These are phyloP conservation scores for Conger conger DNA, from an alignment of 2,113 vertebrate genomes.

Conservation along the genomic window DNA sequence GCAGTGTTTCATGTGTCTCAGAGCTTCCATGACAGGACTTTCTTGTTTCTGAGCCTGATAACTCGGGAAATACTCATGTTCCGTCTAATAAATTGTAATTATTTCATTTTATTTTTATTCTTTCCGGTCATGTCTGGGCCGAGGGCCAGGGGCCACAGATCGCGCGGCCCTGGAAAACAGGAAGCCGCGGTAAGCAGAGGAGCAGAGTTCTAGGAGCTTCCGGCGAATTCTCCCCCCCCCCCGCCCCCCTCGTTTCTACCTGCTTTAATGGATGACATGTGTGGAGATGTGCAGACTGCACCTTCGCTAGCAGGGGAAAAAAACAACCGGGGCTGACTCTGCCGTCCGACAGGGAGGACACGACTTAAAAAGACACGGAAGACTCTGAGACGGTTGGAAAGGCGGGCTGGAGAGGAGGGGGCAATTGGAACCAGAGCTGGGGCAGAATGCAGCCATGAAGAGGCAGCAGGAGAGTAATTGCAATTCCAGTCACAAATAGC, in stretches of 20 bases:
- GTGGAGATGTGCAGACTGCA: conserved; percentile 52
- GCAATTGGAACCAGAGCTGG: neutral
- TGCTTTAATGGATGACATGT: conserved; percentile 70
- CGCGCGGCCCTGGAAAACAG: conserved; percentile 52
- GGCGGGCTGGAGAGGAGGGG: conserved; percentile 11
- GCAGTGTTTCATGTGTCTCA: no score
- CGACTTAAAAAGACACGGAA: conserved; percentile 23
- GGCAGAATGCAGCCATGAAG: conserved; percentile 43
- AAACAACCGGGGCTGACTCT: neutral
- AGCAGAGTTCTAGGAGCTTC: conserved; percentile 60
- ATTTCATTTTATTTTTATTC: no score
- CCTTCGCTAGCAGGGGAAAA: conserved; percentile 36
- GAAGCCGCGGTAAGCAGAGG: conserved; percentile 57
- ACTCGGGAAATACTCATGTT: no score
- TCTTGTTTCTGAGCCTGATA: no score
- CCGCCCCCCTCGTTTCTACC: conserved; percentile 38
- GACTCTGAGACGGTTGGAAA: neutral
- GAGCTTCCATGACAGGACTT: no score
- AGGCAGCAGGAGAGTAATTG: conserved; percentile 57
- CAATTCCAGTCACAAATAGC: conserved; percentile 70
- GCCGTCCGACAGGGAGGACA: neutral
- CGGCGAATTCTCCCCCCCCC: conserved; percentile 58
- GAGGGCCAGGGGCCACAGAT: conserved; percentile 33
- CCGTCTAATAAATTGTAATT: no score
- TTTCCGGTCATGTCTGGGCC: conserved; percentile 20